Evolutionary conservation across 2,888 invertebrate species (phyloP), one percentile per base, ranked within the genome.

Genomic region (Carabus problematicus): DNA sequence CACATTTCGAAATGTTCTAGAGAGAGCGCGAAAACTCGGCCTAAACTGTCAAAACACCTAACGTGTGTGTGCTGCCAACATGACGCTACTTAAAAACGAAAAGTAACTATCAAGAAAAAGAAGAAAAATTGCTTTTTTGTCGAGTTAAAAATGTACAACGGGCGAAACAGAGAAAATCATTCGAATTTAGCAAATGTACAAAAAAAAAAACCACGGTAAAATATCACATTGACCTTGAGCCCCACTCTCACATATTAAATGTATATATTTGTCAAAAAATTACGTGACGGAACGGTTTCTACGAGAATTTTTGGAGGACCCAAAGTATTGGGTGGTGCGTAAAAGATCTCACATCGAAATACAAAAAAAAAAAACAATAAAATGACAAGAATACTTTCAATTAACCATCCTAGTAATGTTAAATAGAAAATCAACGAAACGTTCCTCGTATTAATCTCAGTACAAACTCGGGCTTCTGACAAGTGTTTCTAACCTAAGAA

Each of bases 211-310:
- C n/a, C n/a, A 64, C 64, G 55, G 56, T 56, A 64, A 64, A 64
- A 64, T 64, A 64, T 64, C 64, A 64, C 64, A 64, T 64, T 29
- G 64, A 64, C 55, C 56, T 64, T 64, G 64, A 64, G 64, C 64
- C 64, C 55, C 64, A 47, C 64, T 29, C 29, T 55, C n/a, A n/a
- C n/a, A n/a, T n/a, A n/a, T 29, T 29, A 29, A 29, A 29, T n/a
- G 43, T 64, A 55, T 64, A 64, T 64, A 64, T 56, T 64, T 41
- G 55, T 64, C 56, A 56, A 55, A 63, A 63, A 64, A 64, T 55
- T 64, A 64, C 55, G 56, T 16, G 64, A 64, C 64, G 64, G 64
- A 64, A 64, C n/a, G 55, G 45, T 64, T 63, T 64, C 64, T 52
- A 7, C 9, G 9, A 45, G 11, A 12, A 45, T 45, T 43, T 64